A percentile compares a stretch with the other conserved stretches of the same genome.
phyloP scores from a whole-genome alignment of 2,797 vertebrate species.

The Aythya fuligula region DNA sequence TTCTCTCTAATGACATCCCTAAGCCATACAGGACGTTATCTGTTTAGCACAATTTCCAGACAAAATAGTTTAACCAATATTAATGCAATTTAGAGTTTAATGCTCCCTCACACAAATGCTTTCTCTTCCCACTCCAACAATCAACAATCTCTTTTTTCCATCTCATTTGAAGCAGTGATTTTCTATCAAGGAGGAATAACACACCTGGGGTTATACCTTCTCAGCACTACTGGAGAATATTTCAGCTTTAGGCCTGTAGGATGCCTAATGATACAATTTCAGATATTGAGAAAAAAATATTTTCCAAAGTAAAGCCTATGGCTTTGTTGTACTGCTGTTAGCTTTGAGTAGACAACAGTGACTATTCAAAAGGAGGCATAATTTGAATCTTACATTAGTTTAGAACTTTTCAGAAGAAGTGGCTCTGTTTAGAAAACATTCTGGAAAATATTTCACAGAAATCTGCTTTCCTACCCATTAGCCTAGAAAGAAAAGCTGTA shows the following conservation, averaged over 20 bases:
- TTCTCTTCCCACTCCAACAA: constrained; percentile 24
- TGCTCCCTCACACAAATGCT: constrained; percentile 18
- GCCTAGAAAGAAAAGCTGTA: background rate
- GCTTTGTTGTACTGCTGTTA: background rate
- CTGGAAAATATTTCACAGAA: background rate
- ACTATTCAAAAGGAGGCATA: background rate
- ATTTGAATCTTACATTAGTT: background rate
- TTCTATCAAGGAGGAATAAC: constrained; percentile 4
- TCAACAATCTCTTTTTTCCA: constrained; percentile 32
- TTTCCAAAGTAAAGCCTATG: background rate
- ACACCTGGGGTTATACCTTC: background rate
- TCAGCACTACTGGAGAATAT: background rate
- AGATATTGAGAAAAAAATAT: background rate
- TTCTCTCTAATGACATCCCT: constrained; percentile 10
- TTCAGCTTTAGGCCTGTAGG: background rate
- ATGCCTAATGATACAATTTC: constrained; percentile 1
- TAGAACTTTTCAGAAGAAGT: background rate
- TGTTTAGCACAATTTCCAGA: constrained; percentile 55
- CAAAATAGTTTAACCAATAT: constrained; percentile 58
- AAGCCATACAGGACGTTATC: constrained; percentile 27
- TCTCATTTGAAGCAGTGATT: constrained; percentile 49
- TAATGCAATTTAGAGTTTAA: constrained; percentile 51
- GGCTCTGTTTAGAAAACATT: background rate
- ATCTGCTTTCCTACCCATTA: background rate
- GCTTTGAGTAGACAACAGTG: background rate